A percentile compares a stretch with the other conserved stretches of the same genome.
Evolutionary conservation across 2,113 vertebrate genomes (phyloP).

Genomic region (Oryzias celebensis): DNA sequence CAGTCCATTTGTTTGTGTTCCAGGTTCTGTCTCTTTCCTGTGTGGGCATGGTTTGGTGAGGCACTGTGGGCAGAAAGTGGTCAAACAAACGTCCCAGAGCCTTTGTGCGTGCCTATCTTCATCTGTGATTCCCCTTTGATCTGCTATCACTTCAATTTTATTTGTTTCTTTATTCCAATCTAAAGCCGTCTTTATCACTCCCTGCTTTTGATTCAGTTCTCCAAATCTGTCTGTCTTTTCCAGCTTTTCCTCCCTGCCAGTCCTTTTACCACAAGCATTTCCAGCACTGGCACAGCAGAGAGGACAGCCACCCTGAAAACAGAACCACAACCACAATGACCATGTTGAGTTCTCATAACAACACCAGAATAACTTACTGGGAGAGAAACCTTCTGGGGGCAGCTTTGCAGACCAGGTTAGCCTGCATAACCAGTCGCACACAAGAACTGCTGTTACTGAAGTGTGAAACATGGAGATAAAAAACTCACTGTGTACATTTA

Average conservation of each 20-base stretch:
- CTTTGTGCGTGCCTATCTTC: constrained; percentile 1
- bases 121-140: constrained; percentile 11
- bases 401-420: constrained; percentile 25
- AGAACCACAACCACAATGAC: constrained; percentile 71
- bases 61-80: constrained; percentile 24
- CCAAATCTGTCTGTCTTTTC: constrained; percentile 7
- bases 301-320: constrained; percentile 63
- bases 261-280: constrained; percentile 65
- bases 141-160: background rate
- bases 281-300: constrained; percentile 58
- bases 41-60: constrained; percentile 43
- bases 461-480: constrained; percentile 40
- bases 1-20: constrained; percentile 62
- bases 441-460: constrained; percentile 38
- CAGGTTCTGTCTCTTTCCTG: constrained; percentile 62
- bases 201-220: background rate
- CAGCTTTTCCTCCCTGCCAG: constrained; percentile 37
- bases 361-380: constrained; percentile 69
- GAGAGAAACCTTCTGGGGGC: constrained; percentile 43
- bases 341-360: constrained; percentile 72
- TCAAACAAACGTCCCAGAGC: constrained; percentile 21
- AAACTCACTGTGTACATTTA: constrained; percentile 19
- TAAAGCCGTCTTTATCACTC: constrained; percentile 18
- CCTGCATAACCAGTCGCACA: constrained; percentile 38
- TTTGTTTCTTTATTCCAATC: constrained; percentile 11